A percentile compares a stretch with the other conserved stretches of the same genome.
Conservation (phyloP, 2,888 invertebrate genomes). For the Aporophyla lueneburgensis region DNA sequence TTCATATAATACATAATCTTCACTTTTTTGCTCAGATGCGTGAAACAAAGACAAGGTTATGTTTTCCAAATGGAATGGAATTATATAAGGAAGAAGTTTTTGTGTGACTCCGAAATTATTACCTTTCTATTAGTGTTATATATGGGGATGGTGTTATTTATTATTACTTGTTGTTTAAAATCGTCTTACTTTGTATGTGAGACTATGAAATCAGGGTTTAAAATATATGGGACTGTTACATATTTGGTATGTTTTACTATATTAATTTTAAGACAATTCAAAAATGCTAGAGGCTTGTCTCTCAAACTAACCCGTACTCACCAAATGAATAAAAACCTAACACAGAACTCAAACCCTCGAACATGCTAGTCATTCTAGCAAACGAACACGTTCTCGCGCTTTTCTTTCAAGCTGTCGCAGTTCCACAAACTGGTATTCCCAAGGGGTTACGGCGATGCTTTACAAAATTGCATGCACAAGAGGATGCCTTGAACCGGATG, state of each 20-base stretch:
- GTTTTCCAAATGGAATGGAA: background rate
- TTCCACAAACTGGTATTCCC: slow-evolving; percentile 25
- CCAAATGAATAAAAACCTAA: background rate
- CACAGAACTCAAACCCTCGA: background rate
- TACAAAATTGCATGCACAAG: slow-evolving; percentile 65
- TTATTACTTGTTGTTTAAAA: background rate
- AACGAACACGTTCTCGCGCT: background rate
- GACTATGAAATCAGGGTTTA: background rate
- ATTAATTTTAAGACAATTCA: background rate
- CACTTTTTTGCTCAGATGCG: no score
- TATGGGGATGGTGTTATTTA: background rate
- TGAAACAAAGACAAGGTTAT: background rate
- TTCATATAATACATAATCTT: no score
- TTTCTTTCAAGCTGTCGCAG: slow-evolving; percentile 19
- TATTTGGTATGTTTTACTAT: background rate
- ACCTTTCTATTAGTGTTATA: no score
- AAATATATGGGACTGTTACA: background rate
- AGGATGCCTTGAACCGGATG: slow-evolving; percentile 58
- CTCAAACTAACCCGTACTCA: background rate
- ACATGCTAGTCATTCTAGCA: background rate
- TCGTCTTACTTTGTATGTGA: background rate
- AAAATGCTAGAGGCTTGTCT: background rate
- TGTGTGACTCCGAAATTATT: no score
- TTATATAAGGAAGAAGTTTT: background rate
- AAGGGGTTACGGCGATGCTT: slow-evolving; percentile 43